A percentile compares a stretch with the other conserved stretches of the same genome.
Evolutionary conservation across 2,797 vertebrate species (phyloP).

Genomic region (Sebastes itinus): DNA sequence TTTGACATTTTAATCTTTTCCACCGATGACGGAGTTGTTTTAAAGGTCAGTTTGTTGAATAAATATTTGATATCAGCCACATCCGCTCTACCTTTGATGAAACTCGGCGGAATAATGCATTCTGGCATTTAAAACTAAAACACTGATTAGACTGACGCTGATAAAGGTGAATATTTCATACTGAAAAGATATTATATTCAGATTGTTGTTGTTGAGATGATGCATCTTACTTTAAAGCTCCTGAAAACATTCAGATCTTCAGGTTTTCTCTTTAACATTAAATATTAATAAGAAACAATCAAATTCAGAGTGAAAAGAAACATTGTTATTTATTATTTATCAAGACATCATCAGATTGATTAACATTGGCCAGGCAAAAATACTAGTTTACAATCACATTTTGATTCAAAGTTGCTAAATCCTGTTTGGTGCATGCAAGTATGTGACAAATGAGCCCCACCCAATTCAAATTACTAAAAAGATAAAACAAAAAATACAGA

Average conservation of each 20-base stretch:
- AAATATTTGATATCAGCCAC: conserved; percentile 10
- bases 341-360: not conserved
- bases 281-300: not conserved
- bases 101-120: not conserved
- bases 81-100: not conserved
- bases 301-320: not conserved
- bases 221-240: not conserved
- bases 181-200: not conserved
- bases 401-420: not conserved
- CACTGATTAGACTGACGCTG: not conserved
- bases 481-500: not conserved
- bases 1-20: conserved; percentile 51
- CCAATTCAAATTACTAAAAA: not conserved
- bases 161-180: conserved; percentile 8
- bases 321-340: not conserved
- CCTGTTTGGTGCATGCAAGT: not conserved
- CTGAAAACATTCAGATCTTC: not conserved
- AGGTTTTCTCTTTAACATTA: not conserved
- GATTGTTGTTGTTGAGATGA: not conserved
- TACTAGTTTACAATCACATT: not conserved
- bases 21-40: conserved; percentile 19
- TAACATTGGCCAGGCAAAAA: too few relatives aligned
- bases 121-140: conserved; percentile 17
- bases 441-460: not conserved
- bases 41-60: conserved; percentile 46